These are phyloP conservation scores for human DNA, from an alignment of 2,113 vertebrate species.

Conservation along the genomic window DNA sequence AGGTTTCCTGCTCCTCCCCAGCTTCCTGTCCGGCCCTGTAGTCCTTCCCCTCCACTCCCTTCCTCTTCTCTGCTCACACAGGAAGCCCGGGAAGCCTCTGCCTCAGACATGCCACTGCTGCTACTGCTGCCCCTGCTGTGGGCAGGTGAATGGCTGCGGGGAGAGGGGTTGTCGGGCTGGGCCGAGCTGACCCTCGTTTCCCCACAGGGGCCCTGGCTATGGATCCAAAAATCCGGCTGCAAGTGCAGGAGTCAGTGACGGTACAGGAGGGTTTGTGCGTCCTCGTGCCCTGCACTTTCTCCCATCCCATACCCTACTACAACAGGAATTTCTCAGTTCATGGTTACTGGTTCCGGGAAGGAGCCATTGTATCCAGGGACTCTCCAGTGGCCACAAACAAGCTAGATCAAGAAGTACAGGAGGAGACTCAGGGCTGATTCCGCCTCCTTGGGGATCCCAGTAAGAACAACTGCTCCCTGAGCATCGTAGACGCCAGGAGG, in stretches of 20 bases:
- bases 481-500: background rate
- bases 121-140: background rate
- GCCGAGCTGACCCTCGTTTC: fast-evolving
- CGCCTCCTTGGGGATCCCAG: fast-evolving
- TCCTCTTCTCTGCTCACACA: background rate
- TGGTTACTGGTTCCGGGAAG: background rate
- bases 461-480: background rate
- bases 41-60: no score
- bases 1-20: background rate
- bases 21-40: no score
- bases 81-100: background rate
- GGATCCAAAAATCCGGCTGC: fast-evolving
- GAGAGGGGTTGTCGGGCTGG: fast-evolving
- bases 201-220: background rate
- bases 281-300: background rate
- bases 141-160: background rate
- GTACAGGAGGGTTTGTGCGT: background rate
- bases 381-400: background rate
- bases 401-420: fast-evolving
- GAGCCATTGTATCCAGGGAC: fast-evolving
- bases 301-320: fast-evolving
- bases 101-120: no score
- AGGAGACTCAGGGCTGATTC: background rate
- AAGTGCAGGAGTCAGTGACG: fast-evolving
- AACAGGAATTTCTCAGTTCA: fast-evolving